Evolutionary conservation across 2,888 invertebrate species (phyloP), one percentile per base, ranked within the genome.

Genomic region (Drosophila meridiana): DNA sequence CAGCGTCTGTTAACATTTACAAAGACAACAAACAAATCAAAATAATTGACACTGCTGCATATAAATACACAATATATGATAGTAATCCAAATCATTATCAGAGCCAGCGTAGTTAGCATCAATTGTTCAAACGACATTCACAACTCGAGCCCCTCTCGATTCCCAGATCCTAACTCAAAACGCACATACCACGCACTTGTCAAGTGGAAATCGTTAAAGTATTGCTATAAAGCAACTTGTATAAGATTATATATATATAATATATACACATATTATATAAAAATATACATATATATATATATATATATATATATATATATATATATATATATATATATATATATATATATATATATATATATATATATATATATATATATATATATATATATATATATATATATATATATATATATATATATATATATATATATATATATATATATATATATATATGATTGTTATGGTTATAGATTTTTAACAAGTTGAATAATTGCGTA

Each of bases 401-500:
- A 69, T 40, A 60, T 50, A 71, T 68, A 78, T 60, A 85, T 76
- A 79, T 73, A 85, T 74, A 81, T 73, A 78, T 60, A 70, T 47
- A 59, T 48, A 59, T 64, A 62, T 40, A 78, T 76, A 80, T 64
- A 88, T 76, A 79, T 73, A 85, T 80, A 87, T 74, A 80, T 74
- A 80, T 62, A 85, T 76, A 80, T 74, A 86, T 73, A 82, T 79
- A 79, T 76, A 85, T 90, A 72, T 82, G 75, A 83, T 89, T 91
- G 91, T 89, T 89, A 89, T 89, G 91, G 90, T 91, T 89, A 91
- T 88, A 89, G 90, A 87, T 90, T 91, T 89, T 89, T 90, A 91
- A 88, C 86, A 90, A 90, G 90, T 90, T 90, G 91, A 90, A 90
- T 91, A 91, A 89, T 90, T 92, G 91, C 87, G 87, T 92, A 91